phyloP scores from a whole-genome alignment of 2,797 vertebrate species.

The Gymnopithys bicolor region DNA sequence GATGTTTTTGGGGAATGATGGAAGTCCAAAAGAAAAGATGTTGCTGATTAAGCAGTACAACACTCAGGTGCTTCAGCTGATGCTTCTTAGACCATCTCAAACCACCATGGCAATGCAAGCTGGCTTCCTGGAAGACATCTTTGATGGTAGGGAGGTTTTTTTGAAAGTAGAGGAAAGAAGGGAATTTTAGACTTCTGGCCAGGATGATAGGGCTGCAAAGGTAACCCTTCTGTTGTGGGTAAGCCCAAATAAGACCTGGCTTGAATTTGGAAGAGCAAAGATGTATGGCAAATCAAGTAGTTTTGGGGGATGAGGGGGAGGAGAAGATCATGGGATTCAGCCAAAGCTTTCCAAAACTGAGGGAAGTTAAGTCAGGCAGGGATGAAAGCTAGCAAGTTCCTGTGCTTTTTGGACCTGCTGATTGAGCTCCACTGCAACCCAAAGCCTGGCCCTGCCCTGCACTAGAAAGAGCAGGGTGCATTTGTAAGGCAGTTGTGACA shows the following conservation, averaged over 20 bases:
- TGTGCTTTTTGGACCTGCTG: slow-evolving; percentile 35
- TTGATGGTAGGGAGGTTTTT: not conserved
- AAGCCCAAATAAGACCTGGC: not conserved
- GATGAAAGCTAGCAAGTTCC: slow-evolving; percentile 48
- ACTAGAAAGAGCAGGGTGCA: slow-evolving; percentile 30
- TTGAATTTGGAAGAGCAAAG: not conserved
- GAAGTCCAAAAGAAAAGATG: slow-evolving; percentile 4
- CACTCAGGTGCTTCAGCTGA: not conserved
- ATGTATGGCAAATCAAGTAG: slow-evolving; percentile 16
- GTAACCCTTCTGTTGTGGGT: not conserved
- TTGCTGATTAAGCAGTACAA: not conserved
- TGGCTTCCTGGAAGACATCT: not conserved
- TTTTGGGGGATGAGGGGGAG: not conserved
- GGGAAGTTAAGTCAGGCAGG: not conserved
- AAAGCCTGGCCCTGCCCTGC: slow-evolving; percentile 28
- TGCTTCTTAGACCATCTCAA: not conserved
- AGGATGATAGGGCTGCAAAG: not conserved
- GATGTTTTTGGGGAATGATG: not conserved
- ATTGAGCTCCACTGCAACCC: slow-evolving; percentile 35
- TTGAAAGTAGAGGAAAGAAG: not conserved
- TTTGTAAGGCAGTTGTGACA: slow-evolving; percentile 44
- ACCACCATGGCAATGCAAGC: not conserved
- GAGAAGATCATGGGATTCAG: not conserved
- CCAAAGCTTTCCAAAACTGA: slow-evolving; percentile 16
- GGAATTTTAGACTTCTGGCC: not conserved